Evolutionary conservation across 2,888 invertebrate genomes (phyloP), one percentile per base, ranked within the genome.

Genomic region (Augochlorella aurata): DNA sequence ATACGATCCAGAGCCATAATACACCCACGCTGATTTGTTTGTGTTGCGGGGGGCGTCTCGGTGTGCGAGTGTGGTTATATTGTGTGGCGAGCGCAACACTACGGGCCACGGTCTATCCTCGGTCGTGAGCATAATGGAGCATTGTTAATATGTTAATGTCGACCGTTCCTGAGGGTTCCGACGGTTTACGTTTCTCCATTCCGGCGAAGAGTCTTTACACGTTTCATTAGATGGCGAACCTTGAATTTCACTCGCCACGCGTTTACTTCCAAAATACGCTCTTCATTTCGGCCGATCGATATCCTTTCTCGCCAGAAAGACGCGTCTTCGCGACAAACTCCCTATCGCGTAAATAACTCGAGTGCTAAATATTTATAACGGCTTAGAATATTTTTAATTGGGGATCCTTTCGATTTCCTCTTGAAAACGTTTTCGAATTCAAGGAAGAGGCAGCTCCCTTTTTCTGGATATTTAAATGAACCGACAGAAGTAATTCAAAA

Each of bases 61-160:
- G 16, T 74, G 83, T 78, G 1, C 74, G 38, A 16, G 82, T 38
- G 54, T 52, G 66, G 70, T 70, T 74, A 52, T 83, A 83, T 79
- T 75, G 82, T 83, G 83, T 47, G 69, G 83, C 66, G 52, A 71
- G 72, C 67, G 61, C 50, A 74, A 77, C 82, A 38, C 77, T 52
- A 50, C 77, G 61, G 58, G 65, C 75, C 69, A 79, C 79, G 82
- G 80, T 74, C 82, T 77, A 74, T 82, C 66, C 74, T 74, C 61
- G 52, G 72, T 73, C 83, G 85, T 75, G 74, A 71, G 86, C 81
- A 91, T 91, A 90, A 91, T 90, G 90, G 90, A 85, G 89, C 87
- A 92, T 91, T 91, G 91, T 92, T 90, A 89, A 90, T 90, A 91
- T 91, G 91, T 89, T 91, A 91, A 91, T 91, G 85, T 79, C 77